Evolutionary conservation across 2,888 invertebrate species (phyloP), one percentile per base, ranked within the genome.

Genomic region (Eilema sororculum): DNA sequence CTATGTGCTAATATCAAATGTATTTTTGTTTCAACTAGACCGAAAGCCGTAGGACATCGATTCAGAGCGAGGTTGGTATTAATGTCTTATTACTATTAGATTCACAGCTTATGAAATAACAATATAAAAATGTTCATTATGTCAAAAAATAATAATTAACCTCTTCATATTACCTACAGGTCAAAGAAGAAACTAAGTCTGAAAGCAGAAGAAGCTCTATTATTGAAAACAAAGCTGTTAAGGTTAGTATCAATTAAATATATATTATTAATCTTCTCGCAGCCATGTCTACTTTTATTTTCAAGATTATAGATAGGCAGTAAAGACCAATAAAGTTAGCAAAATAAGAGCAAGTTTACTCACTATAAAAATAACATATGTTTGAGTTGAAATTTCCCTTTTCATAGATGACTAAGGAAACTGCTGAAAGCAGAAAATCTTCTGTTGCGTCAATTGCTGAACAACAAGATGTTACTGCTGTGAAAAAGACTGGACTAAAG

Each of bases 341-440:
- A 52, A 37, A 63, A 2, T 13, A 46, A 46, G 25, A 25, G 56
- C 52, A 30, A n/a, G 3, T 3, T 46, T 52, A 9, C 3, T 56
- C 22, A 13, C 1, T n/a, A n/a, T 62, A 62, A 61, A 41, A 16
- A 41, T 16, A 12, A 25, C 5, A 13, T 65, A 3, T 57, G n/a
- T 24, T 24, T 28, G 5, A 28, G 37, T 37, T 13, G 16, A 20
- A 24, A 12, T 65, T 28, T 24, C 10, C 25, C 61, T 72, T 71
- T 77, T 67, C 30, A 66, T 78, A 95, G 95, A 79, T 95, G 56
- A 95, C 95, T 71, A 94, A 95, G 69, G 95, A 95, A 85, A 89
- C 94, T 75, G 89, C 95, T 33, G 95, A 95, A 78, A 95, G 94
- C 82, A 93, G 95, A 85, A 95, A 95, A 69, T 95, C 95, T 8